A percentile compares a stretch with the other conserved stretches of the same genome.
phyloP scores from a whole-genome alignment of 2,797 vertebrate species.

The Dryobates pubescens region DNA sequence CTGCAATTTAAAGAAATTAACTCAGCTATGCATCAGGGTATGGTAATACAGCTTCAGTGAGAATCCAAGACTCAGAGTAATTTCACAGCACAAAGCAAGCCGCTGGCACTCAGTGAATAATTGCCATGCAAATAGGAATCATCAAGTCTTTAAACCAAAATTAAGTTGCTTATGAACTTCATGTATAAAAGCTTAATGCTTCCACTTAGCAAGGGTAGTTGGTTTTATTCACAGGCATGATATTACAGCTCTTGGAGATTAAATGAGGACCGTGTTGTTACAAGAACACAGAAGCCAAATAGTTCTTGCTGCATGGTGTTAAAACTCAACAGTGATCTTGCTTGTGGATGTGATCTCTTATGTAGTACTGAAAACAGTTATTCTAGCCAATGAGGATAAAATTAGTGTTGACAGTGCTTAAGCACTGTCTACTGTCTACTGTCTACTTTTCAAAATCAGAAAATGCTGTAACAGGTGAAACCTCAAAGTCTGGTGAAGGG shows the following conservation, averaged over 20 bases:
- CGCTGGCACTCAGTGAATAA: neutral
- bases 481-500: neutral
- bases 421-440: neutral
- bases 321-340: neutral
- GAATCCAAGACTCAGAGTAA: neutral
- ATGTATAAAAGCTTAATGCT: neutral
- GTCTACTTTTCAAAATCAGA: neutral
- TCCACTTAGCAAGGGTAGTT: neutral
- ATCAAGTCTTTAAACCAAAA: neutral
- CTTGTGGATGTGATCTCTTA: neutral
- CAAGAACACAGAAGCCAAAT: constrained; percentile 10
- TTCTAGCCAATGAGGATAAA: neutral
- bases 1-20: constrained; percentile 46
- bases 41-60: constrained; percentile 11
- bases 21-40: neutral
- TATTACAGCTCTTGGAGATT: neutral
- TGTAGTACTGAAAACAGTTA: neutral
- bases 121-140: neutral
- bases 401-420: neutral
- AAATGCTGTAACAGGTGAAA: neutral
- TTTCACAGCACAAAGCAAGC: neutral
- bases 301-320: neutral
- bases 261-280: constrained; percentile 5
- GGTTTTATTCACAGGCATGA: neutral
- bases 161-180: neutral